A percentile compares a stretch with the other conserved stretches of the same genome.
phyloP scores from a whole-genome alignment of 2,888 invertebrate genomes.

The Tachina fera region DNA sequence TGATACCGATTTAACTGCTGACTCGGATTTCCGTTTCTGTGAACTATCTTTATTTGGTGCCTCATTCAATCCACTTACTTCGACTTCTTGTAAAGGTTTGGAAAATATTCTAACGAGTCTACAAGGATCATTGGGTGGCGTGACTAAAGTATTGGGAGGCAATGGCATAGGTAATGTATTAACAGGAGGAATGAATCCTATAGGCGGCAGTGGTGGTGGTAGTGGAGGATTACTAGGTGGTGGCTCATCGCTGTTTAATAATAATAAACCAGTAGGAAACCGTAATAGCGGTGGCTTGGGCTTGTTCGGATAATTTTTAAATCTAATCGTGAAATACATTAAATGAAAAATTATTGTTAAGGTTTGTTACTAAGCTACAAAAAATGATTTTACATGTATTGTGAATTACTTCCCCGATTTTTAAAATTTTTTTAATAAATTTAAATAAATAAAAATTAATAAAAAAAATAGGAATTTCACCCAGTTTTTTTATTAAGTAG shows the following conservation, averaged over 20 bases:
- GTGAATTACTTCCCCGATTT: no score
- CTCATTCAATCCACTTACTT: constrained; percentile 76
- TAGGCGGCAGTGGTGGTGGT: constrained; percentile 4
- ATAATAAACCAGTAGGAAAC: not conserved
- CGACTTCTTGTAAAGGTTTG: constrained; percentile 78
- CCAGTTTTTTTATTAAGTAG: no score
- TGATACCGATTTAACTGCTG: constrained; percentile 82
- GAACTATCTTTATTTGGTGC: constrained; percentile 81
- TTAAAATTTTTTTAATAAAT: no score
- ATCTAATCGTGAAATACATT: no score
- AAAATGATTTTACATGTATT: no score
- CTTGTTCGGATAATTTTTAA: constrained; percentile 33
- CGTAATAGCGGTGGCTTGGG: constrained; percentile 44
- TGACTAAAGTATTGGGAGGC: constrained; percentile 68
- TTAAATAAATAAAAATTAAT: no score
- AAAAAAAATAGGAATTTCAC: no score
- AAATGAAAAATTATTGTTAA: no score
- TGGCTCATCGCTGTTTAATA: constrained; percentile 6
- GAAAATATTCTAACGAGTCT: constrained; percentile 73
- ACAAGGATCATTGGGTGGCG: constrained; percentile 74
- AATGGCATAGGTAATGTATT: constrained; percentile 24
- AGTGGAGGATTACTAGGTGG: constrained; percentile 49
- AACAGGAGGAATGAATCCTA: constrained; percentile 6
- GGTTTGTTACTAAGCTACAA: no score
- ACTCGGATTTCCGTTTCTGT: constrained; percentile 83